Evolutionary conservation across 2,888 invertebrate species (phyloP).

Genomic region (Athalia cordata): DNA sequence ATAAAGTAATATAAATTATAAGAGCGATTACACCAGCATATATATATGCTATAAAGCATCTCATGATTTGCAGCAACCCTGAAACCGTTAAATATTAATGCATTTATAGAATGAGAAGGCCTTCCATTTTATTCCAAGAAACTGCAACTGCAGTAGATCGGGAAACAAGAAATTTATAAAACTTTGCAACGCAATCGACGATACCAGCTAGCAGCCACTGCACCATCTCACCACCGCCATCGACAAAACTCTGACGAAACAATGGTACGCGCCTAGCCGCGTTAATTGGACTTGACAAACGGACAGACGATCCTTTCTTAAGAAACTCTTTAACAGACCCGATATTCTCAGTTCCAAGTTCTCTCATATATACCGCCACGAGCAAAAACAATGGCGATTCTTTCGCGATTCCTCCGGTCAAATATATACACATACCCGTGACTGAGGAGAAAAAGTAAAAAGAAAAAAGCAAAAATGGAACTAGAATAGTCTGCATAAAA

Average conservation of each 20-base stretch:
- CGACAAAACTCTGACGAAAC: conserved; percentile 22
- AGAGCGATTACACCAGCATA: conserved; percentile 5
- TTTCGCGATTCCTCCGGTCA: too few species aligned
- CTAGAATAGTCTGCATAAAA: too few species aligned
- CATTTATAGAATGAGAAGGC: background rate
- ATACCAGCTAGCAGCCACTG: background rate
- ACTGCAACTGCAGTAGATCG: background rate
- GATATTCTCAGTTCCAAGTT: background rate
- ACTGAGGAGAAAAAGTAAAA: too few species aligned
- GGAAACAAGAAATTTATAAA: background rate
- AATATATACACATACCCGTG: too few species aligned
- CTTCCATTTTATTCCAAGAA: background rate
- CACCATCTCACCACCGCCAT: too few species aligned
- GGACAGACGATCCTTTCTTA: conserved; percentile 41
- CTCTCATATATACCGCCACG: background rate
- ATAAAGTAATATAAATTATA: conserved; percentile 15
- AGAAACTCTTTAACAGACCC: background rate
- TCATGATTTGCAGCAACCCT: background rate
- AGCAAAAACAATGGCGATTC: conserved; percentile 10
- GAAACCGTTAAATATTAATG: conserved; percentile 37
- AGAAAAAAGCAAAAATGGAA: too few species aligned
- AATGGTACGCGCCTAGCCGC: conserved; percentile 33
- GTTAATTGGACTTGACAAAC: conserved; percentile 43
- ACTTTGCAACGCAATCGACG: background rate
- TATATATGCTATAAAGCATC: background rate